A percentile compares a stretch with the other conserved stretches of the same genome.
Evolutionary conservation across 2,797 vertebrate species (phyloP).

Genomic region (Jordanella pulchra): DNA sequence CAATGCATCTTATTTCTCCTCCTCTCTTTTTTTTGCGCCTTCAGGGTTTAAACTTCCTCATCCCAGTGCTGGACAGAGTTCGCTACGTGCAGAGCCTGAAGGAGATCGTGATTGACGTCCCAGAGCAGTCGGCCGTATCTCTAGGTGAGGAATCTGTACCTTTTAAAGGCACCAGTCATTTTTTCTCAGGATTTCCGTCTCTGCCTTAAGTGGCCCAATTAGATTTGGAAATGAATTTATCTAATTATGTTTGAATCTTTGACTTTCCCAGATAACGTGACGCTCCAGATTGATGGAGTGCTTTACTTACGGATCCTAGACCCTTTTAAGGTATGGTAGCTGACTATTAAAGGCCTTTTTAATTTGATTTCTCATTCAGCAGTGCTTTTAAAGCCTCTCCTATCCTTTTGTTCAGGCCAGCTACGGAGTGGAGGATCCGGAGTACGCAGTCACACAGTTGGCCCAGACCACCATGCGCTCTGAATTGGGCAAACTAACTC

Average conservation of each 20-base stretch:
- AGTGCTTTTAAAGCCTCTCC: neutral
- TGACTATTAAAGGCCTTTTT: neutral
- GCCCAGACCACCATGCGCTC: constrained; percentile 99
- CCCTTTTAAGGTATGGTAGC: constrained; percentile 88
- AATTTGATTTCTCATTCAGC: neutral
- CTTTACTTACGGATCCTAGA: constrained; percentile 93
- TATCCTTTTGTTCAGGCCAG: constrained; percentile 83
- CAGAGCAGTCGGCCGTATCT: constrained; percentile 94
- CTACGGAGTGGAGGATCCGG: constrained; percentile 96
- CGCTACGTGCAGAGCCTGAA: constrained; percentile 96
- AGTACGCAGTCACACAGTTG: constrained; percentile 95
- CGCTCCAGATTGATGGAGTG: constrained; percentile 96
- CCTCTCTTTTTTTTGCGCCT: constrained; percentile 1
- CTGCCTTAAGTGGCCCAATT: neutral
- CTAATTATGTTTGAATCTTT: neutral
- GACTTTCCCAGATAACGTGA: constrained; percentile 88
- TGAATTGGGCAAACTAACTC: constrained; percentile 93
- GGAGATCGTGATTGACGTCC: constrained; percentile 97
- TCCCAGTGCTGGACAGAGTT: constrained; percentile 90
- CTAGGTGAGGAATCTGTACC: constrained; percentile 81
- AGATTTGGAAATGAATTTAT: neutral
- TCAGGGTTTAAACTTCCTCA: constrained; percentile 94
- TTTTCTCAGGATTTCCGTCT: neutral
- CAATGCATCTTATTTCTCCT: neutral
- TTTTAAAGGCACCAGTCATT: neutral